Base-by-base conservation (phyloP, 2,113 vertebrate genomes). In the Lophura nycthemera region DNA sequence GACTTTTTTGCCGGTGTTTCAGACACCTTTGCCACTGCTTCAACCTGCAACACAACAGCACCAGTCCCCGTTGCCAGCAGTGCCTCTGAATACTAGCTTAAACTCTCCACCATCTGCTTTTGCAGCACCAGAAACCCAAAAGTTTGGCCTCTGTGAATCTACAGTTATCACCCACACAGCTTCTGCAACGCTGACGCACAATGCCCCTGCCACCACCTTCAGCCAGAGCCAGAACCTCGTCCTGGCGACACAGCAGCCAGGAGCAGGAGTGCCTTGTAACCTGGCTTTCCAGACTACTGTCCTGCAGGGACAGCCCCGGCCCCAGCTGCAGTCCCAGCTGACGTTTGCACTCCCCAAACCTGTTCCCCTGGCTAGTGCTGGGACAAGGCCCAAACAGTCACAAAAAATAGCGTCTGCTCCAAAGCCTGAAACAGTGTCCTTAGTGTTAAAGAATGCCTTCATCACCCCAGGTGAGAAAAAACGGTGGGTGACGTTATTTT, bases 351-450 rank as follows among this genome's bases (percentile, higher is more conserved):
- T 98, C 61, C 98, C 98, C 75, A 98, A 98, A 90, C 96, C 98
- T 50, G 91, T 98, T 67, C 96, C 97, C 86, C 72, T 98, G 69
- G 80, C 97, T 32, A 90, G 90, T 78, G 80, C 98, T 95, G 97
- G 96, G 88, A 98, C 98, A 80, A 98, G 97, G 92, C 92, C 96
- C 64, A 98, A 98, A 69, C 98, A 98, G 43, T 97, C 98, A 74
- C 98, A 98, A 74, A 98, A 99, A 94, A 98, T 98, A 78, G 98
- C 98, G 90, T 98, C 98, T 84, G 98, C 98, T 82, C 86, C 97
- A 3, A 98, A 99, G 88, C 96, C 98, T 12, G 98, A 98, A 92
- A 95, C 97, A 6, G 81, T 98, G 88, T 97, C 98, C 87, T 95
- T 98, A 97, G 52, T 98, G 47, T 67, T 98, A 96, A 97, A 97